Base-by-base conservation (phyloP, 2,888 invertebrate species). In the Holacanthella duospinosa region DNA sequence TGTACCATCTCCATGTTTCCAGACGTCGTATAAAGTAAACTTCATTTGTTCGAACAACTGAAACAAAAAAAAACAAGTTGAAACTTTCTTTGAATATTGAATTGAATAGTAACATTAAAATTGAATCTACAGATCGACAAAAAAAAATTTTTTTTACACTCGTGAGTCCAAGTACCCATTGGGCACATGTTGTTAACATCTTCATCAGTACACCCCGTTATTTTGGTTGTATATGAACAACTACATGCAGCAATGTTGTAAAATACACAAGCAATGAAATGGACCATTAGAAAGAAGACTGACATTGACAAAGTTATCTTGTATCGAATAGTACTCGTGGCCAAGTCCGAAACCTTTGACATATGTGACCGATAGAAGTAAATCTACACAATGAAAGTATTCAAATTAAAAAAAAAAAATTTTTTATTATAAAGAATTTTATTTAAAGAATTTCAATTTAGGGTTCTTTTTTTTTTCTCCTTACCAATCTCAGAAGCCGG, bases 191-290 rank as follows among this genome's bases (percentile, higher is more conserved):
- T 60, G 3, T 26, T 26, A 19, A 19, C n/a, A 25, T 25, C 55
- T 9, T 19, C 58, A 6, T 58, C 4, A 29, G 27, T 27, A 36
- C 60, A n/a, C 9, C 27, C 21, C 21, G 26, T 25, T 24, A 19
- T 3, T 16, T 6, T 21, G 24, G 27, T n/a, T 12, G 25, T 25
- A 53, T 53, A n/a, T 9, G 9, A 12, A 21, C 43, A 43, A n/a
- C 60, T 62, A 59, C 69, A 69, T 2, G 43, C 9, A 16, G 69
- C 66, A 61, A 70, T 67, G 2, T 28, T 29, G 59, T 72, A 72
- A 29, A 72, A 69, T 6, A 66, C 12, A 48, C 72, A 72, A 12
- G 70, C 66, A 9, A 72, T n/a, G n/a, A 64, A 29, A 58, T 72
- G 72, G 28, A 66, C 68, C 67, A 70, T 68, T 6, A 70, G 61